Evolutionary conservation across 2,888 invertebrate genomes (phyloP), one percentile per base, ranked within the genome.

Genomic region (Bellardia bayeri): DNA sequence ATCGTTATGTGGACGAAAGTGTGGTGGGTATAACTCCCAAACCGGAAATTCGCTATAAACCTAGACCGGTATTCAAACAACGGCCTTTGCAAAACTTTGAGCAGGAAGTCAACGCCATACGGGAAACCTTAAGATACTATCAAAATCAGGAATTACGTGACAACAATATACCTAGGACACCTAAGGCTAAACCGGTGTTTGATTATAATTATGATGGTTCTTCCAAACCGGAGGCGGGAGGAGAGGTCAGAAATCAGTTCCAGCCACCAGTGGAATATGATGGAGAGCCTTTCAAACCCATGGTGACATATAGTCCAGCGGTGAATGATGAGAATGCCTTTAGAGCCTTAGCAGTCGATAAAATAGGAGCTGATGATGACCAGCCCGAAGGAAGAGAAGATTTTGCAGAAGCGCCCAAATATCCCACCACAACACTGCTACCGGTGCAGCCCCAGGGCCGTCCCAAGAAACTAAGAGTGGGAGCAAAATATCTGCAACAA

Each of bases 121-220:
- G 96, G 89, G 95, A 96, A 89, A 96, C 96, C 33, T 94, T 96
- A 68, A 95, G 96, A 84, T 95, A 95, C 89, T 95, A 95, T 89
- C 95, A 92, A 75, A 94, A 95, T 75, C 95, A 96, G 16, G 94
- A 95, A 86, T 89, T 94, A 7, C 93, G 95, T 84, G 91, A 92
- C 86, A 93, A 93, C 80, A 91, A 91, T 23, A 92, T 92, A 82
- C 91, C 92, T 1, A 90, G 92, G 16, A 90, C 91, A 3, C 91
- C 92, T 6, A 92, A 95, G 91, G 94, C 94, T 8, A 95, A 95
- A 91, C 93, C 95, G 13, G 94, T 96, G 8, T 97, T 96, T 91
- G 96, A 97, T 91, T 97, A 96, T 91, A 96, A 96, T 90, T 97
- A 96, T 91, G 96, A 97, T 91, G 95, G 95, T 0, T 94, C 95